Base-by-base conservation (phyloP, 2,888 invertebrate species). In the Alsophila aescularia region DNA sequence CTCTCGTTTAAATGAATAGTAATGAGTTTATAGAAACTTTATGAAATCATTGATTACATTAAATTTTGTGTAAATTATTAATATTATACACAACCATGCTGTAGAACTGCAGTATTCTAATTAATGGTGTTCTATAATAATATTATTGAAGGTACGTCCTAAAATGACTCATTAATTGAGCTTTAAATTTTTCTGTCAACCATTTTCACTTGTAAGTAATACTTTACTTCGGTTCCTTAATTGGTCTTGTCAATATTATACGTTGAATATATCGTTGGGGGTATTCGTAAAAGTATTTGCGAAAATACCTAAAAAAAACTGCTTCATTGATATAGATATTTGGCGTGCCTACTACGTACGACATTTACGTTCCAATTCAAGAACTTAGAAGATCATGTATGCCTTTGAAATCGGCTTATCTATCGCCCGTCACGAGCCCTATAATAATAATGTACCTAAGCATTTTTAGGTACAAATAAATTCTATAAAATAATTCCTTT, bases 401-500 rank as follows among this genome's bases (percentile, higher is more conserved):
- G 35, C 35, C 35, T 44, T 44, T 44, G 44, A 35, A 24, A 24
- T 34, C 21, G 24, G 21, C 16, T 18, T 18, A 34, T 21, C 2
- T 16, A 24, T 1, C 9, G 15, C 12, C 16, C n/a, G n/a, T 37
- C 18, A 37, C 36, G 2, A 16, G 9, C 9, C 16, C 21, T n/a
- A n/a, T n/a, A n/a, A n/a, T n/a, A n/a, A n/a, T 12, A 2, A 1
- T 21, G 0, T 39, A n/a, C 8, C 6, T 13, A 7, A 13, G n/a
- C n/a, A n/a, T n/a, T n/a, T n/a, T n/a, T n/a, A 40, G 13, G 21
- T 14, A 40, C 27, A 40, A 21, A 40, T 40, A 40, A 5, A 40
- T 27, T 40, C 13, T 40, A 27, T 40, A 1, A 9, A 40, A 40
- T n/a, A 37, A 37, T 12, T 37, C 18, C 12, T 37, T 37, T 37